Evolutionary conservation across 1,140 invertebrate genomes (phyloP).

Genomic region (Platyura marginata): DNA sequence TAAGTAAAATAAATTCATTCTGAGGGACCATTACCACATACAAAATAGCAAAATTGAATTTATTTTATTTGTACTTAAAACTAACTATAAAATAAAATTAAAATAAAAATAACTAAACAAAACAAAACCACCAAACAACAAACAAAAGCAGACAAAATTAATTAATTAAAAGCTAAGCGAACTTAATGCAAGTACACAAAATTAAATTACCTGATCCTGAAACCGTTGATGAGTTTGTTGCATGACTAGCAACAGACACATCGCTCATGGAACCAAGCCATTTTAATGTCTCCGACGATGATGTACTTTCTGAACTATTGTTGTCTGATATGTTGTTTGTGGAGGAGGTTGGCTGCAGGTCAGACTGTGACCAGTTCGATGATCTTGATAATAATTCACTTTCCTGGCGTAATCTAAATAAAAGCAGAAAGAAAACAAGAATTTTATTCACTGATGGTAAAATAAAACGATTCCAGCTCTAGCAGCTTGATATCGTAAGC

Average conservation of each 20-base stretch:
- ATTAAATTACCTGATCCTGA: conserved; percentile 20
- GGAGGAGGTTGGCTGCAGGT: conserved; percentile 26
- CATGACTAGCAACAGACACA: conserved; percentile 42
- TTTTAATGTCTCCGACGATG: conserved; percentile 63
- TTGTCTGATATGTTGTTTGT: conserved; percentile 32
- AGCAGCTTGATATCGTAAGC: no score
- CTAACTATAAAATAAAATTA: no score
- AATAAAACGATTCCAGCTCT: no score
- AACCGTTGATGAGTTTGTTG: conserved; percentile 21
- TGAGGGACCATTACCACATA: no score
- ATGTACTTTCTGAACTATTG: conserved; percentile 49
- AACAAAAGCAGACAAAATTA: no score
- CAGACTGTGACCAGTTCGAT: conserved; percentile 29
- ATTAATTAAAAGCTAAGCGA: no score
- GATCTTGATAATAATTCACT: conserved; percentile 22
- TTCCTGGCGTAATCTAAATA: conserved; percentile 21
- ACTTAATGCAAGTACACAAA: no score
- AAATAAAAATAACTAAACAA: no score
- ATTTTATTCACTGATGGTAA: not conserved
- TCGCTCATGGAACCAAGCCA: conserved; percentile 66
- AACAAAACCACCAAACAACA: no score
- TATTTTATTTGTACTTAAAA: no score
- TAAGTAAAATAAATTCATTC: no score
- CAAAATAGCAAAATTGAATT: no score
- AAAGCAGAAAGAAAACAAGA: not conserved